Conservation (phyloP, 2,888 invertebrate genomes). For the Disparrhopalites patrizii region DNA sequence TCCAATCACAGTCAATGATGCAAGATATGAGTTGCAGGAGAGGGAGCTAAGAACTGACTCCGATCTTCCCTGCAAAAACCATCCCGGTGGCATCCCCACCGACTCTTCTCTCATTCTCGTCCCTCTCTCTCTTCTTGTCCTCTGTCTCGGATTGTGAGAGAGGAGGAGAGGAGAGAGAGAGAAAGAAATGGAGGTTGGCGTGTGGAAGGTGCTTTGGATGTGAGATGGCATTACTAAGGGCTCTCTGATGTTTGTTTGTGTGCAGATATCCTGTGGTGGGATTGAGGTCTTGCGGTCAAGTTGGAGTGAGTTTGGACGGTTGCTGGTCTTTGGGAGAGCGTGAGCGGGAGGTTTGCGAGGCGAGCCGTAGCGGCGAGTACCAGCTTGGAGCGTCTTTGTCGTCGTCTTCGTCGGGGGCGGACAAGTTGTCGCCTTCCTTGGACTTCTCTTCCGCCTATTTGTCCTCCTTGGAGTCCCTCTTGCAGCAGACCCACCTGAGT, state of each 20-base stretch:
- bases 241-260: no score
- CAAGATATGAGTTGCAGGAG: no score
- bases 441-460: not conserved
- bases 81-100: no score
- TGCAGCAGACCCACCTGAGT: not conserved
- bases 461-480: conserved; percentile 1
- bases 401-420: not conserved
- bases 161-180: not conserved
- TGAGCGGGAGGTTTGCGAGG: not conserved
- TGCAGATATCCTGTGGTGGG: conserved; percentile 19
- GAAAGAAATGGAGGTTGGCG: not conserved
- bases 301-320: conserved; percentile 1
- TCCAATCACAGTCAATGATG: no score
- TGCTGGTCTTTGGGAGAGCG: conserved; percentile 6
- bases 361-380: not conserved
- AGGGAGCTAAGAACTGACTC: no score
- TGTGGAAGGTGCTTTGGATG: not conserved
- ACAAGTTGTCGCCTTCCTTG: not conserved
- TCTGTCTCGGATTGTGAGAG: not conserved
- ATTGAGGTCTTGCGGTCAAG: conserved; percentile 10
- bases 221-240: not conserved
- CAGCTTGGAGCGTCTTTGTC: not conserved
- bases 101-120: not conserved
- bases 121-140: not conserved
- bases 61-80: no score